These are phyloP conservation scores for Petrophora chlorosata DNA, from an alignment of 2,888 invertebrate species.

Conservation along the genomic window DNA sequence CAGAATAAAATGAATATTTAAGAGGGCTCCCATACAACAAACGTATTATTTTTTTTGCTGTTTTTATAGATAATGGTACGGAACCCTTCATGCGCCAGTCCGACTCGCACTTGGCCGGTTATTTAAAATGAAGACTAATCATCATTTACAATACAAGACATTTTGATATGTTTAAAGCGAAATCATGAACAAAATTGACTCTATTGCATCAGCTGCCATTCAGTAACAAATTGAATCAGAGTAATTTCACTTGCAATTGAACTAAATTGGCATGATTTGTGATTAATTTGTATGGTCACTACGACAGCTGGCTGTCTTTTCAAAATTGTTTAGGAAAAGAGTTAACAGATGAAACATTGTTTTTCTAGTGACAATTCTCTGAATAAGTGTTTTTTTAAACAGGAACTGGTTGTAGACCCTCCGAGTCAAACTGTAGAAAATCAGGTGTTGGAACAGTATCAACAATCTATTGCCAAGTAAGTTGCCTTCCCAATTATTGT, in stretches of 20 bases:
- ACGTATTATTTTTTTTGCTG: too few relatives aligned
- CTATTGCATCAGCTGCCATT: conserved; percentile 7
- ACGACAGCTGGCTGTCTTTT: too few relatives aligned
- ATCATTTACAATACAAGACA: too few relatives aligned
- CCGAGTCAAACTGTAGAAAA: conserved; percentile 85
- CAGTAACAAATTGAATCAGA: not conserved
- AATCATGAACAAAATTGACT: not conserved
- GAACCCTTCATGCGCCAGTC: too few relatives aligned
- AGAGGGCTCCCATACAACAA: too few relatives aligned
- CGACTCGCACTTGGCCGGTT: too few relatives aligned
- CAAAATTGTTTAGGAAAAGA: not conserved
- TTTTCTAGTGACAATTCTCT: too few relatives aligned
- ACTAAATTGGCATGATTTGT: conserved; percentile 51
- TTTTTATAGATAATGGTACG: too few relatives aligned
- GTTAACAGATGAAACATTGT: too few relatives aligned
- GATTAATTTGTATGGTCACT: conserved; percentile 55
- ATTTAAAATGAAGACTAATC: too few relatives aligned
- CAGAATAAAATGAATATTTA: too few relatives aligned
- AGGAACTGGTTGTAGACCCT: conserved; percentile 66
- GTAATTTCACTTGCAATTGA: not conserved
- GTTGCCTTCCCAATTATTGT: conserved; percentile 48
- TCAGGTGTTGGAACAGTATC: conserved; percentile 92
- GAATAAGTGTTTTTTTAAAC: conserved; percentile 14
- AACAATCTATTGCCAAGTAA: conserved; percentile 92
- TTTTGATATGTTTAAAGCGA: too few relatives aligned